These are phyloP conservation scores for Zaprionus africanus DNA, from an alignment of 1,140 invertebrate species.

Conservation along the genomic window DNA sequence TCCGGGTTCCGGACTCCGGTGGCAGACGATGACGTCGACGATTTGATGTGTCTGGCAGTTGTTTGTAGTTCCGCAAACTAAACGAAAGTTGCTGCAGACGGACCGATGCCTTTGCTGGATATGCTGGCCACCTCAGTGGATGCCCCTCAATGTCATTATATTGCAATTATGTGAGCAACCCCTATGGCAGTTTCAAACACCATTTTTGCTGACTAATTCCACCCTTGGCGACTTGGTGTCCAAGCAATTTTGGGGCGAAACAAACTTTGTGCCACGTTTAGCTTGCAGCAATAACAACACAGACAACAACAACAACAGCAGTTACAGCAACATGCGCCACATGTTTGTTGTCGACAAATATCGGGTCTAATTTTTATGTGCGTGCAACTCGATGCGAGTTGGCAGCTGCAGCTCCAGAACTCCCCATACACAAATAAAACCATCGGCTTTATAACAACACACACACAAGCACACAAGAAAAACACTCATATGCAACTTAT, in stretches of 20 bases:
- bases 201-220: conserved; percentile 37
- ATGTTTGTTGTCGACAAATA: conserved; percentile 79
- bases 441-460: conserved; percentile 39
- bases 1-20: conserved; percentile 1
- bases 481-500: conserved; percentile 15
- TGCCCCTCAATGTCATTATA: conserved; percentile 54
- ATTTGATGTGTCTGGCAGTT: conserved; percentile 43
- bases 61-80: conserved; percentile 72
- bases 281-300: conserved; percentile 17
- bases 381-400: conserved; percentile 49
- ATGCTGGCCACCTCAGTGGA: conserved; percentile 32
- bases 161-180: conserved; percentile 73
- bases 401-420: conserved; percentile 54
- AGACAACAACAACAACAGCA: background rate
- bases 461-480: conserved; percentile 36
- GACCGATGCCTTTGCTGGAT: conserved; percentile 40
- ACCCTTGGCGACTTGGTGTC: conserved; percentile 48
- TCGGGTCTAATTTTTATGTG: conserved; percentile 66
- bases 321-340: conserved; percentile 22
- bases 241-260: conserved; percentile 53
- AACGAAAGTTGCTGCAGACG: conserved; percentile 72
- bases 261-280: conserved; percentile 43
- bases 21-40: conserved; percentile 27
- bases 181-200: conserved; percentile 31
- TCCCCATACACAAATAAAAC: conserved; percentile 47